Base-by-base conservation (phyloP, 2,797 vertebrate species). In the Sphaeramia orbicularis region DNA sequence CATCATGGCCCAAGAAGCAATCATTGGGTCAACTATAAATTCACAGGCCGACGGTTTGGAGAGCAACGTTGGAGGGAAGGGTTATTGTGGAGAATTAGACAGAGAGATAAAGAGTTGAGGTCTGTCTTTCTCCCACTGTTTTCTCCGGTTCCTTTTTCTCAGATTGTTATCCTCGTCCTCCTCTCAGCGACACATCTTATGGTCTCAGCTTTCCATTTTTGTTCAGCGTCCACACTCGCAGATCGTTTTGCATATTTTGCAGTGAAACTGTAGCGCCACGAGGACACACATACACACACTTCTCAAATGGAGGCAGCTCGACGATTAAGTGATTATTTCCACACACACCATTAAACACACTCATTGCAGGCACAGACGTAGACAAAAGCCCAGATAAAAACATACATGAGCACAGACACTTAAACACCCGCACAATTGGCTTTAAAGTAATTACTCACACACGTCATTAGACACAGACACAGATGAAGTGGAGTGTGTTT, bases 11-110 rank as follows among this genome's bases (percentile, higher is more conserved):
- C 67, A 83, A 82, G 90, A 94, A 93, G 92, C 92, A 95, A 95
- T 94, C 94, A 94, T 92, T 93, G 90, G 88, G 84, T 86, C 88
- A 91, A 92, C 92, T 90, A 92, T 94, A 94, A 94, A 95, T 95
- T 92, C 90, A 92, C 85, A 81, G 73, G 90, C 89, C 89, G 87
- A 92, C 82, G 85, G 88, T 93, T 92, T 84, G 82, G 79, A 87
- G 86, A 80, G 85, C 80, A 82, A 81, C 83, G 78, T 65, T 89
- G 84, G 82, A 90, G 87, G 88, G 89, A 86, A 89, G 88, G 90
- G 86, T 88, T 91, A 90, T 89, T 91, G 88, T 92, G 87, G 89
- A 90, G 86, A 89, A 93, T 91, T 91, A 87, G 74, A 84, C 73
- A 65, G 56, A 70, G 80, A 86, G 79, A 85, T 76, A 81, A 85